These are phyloP conservation scores for Silurus meridionalis DNA, from an alignment of 2,113 vertebrate species.

Conservation along the genomic window DNA sequence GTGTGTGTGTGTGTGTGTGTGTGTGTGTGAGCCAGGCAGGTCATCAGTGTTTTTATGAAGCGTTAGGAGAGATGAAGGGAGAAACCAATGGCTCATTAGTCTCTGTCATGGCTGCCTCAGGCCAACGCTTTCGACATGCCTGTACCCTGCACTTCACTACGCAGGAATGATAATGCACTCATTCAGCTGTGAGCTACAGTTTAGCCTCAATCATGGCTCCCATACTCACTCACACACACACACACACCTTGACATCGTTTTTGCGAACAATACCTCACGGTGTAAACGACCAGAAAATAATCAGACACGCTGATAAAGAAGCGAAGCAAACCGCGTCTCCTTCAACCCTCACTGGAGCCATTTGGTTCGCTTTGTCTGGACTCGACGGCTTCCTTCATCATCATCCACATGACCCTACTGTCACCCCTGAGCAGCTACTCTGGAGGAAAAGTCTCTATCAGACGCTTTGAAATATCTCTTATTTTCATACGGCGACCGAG, in stretches of 20 bases:
- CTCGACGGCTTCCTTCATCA: conserved; percentile 78
- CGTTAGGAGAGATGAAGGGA: conserved; percentile 2
- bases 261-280: background rate
- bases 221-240: background rate
- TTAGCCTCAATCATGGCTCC: conserved; percentile 34
- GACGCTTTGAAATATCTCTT: background rate
- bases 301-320: background rate
- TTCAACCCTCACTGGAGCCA: conserved; percentile 47
- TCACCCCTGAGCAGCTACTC: conserved; percentile 52
- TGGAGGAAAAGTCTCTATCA: background rate
- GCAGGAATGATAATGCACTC: conserved; percentile 22
- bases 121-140: background rate
- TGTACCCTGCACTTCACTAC: conserved; percentile 3
- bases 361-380: conserved; percentile 58
- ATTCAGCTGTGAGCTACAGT: conserved; percentile 30
- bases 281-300: background rate
- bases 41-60: conserved; percentile 38
- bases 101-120: conserved; percentile 25
- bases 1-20: background rate
- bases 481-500: background rate
- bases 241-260: background rate
- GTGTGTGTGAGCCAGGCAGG: background rate
- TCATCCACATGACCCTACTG: conserved; percentile 74
- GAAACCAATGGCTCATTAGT: conserved; percentile 16
- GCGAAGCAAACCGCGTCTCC: background rate